Evolutionary conservation across 2,113 vertebrate species (phyloP), one percentile per base, ranked within the genome.

Genomic region (Riparia riparia): DNA sequence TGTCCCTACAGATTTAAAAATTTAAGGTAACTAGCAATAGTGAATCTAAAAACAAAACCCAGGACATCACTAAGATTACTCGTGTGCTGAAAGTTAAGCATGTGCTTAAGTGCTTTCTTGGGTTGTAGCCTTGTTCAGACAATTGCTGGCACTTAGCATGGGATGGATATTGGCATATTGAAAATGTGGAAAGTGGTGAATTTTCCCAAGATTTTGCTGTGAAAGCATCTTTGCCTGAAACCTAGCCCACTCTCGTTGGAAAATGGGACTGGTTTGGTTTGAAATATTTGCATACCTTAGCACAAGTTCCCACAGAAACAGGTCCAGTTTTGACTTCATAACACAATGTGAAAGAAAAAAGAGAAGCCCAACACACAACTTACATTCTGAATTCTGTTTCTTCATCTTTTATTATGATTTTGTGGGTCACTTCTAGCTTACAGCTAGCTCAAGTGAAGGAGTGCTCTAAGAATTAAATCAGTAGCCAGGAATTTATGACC

Each of bases 231-330:
- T 96, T 96, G 90, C 92, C 92, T 93, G 94, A 97, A 96, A 94
- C 72, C 76, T 94, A 91, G 90, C 96, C 95, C 92, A 78, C 63
- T 92, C 82, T 74, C 31, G 2, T 16, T 96, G 96, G 95, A 93
- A 97, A 96, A 95, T 93, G 89, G 82, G 96, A 90, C 82, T 89
- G 85, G 76, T 96, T 96, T 97, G 49, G 82, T 90, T 86, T 94
- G 93, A 95, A 97, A 72, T 93, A 96, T 60, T 92, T 94, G 95
- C 95, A 93, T 97, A 95, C 96, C 95, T 97, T 96, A 94, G 95
- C 96, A 96, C 64, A 92, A 96, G 57, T 96, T 96, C 92, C 93
- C 92, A 95, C 95, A 82, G 92, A 96, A 95, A 71, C 80, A 89
- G 88, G 96, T 93, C 96, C 88, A 92, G 69, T 71, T 96, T 92